Evolutionary conservation across 2,888 invertebrate genomes (phyloP), one percentile per base, ranked within the genome.

Genomic region (Hirtodrosophila trivittata): DNA sequence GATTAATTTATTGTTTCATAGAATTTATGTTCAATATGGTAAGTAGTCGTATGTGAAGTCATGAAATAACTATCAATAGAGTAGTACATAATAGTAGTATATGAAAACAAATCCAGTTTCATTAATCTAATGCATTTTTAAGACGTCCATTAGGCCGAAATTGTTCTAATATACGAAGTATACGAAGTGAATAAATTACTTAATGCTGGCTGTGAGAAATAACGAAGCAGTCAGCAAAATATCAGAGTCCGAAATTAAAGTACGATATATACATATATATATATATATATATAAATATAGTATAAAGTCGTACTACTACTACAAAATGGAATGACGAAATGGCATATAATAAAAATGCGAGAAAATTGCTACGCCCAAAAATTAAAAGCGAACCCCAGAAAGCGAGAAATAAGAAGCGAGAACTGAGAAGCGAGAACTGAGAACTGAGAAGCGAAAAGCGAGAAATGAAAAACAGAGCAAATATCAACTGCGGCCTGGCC

Each of bases 361-460:
- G 66, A 62, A 77, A 78, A 68, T 68, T 75, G 72, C 67, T 70
- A 78, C 75, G 73, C 74, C 80, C 86, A 70, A 64, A 81, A 82
- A 85, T 83, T 67, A 66, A 78, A 81, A 68, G 63, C 60, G 43
- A 50, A 46, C 38, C 51, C 39, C 46, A 13, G 39, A 30, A 12
- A 51, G 28, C 9, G 33, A 46, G 16, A 46, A 33, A 37, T 51
- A 35, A 30, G 45, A 50, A 45, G 12, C 41, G 28, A 16, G 33
- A 16, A 54, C 25, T 12, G 8, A 21, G 18, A 10, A 7, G 14
- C n/a, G n/a, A n/a, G n/a, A n/a, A n/a, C 21, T 16, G 26, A 37
- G 25, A 41, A 9, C 9, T 16, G 42, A 26, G 33, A 32, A 12
- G 8, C 37, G 38, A 45, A 65, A 54, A 52, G 12, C 54, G 21